phyloP scores from a whole-genome alignment of 2,113 vertebrate species.

The Amia ocellicauda region DNA sequence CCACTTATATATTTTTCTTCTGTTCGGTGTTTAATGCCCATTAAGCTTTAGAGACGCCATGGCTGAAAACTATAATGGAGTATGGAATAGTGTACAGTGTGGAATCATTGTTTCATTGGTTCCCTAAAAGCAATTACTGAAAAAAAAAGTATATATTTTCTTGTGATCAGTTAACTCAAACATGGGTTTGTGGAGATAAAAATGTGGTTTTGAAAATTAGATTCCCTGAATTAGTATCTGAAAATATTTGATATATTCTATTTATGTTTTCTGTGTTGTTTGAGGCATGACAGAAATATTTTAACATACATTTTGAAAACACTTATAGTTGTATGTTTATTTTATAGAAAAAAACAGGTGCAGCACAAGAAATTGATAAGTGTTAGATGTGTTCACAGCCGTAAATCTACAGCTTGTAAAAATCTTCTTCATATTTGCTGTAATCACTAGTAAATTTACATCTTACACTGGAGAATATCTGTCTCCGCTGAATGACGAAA shows the following conservation, averaged over 20 bases:
- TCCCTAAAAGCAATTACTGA: constrained; percentile 45
- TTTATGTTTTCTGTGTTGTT: too few relatives aligned
- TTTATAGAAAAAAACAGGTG: constrained; percentile 18
- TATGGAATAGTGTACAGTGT: constrained; percentile 20
- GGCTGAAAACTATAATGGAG: constrained; percentile 47
- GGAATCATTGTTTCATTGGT: constrained; percentile 24
- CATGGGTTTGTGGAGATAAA: constrained; percentile 2
- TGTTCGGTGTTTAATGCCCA: constrained; percentile 62
- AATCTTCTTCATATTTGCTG: not conserved
- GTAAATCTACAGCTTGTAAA: not conserved
- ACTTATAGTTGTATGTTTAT: not conserved
- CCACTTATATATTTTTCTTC: constrained; percentile 49
- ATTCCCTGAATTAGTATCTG: too few relatives aligned
- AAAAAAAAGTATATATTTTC: constrained; percentile 41
- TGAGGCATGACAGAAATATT: too few relatives aligned
- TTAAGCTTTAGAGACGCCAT: constrained; percentile 54
- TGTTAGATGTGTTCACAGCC: not conserved
- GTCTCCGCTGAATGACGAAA: not conserved
- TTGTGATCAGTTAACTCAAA: constrained; percentile 44
- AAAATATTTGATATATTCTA: too few relatives aligned
- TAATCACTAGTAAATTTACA: not conserved
- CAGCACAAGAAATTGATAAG: constrained; percentile 22
- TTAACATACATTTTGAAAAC: not conserved
- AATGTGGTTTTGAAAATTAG: constrained; percentile 15
- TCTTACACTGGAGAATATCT: not conserved